These are phyloP conservation scores for Fragum sueziense DNA, from an alignment of 2,888 invertebrate genomes.

Conservation along the genomic window DNA sequence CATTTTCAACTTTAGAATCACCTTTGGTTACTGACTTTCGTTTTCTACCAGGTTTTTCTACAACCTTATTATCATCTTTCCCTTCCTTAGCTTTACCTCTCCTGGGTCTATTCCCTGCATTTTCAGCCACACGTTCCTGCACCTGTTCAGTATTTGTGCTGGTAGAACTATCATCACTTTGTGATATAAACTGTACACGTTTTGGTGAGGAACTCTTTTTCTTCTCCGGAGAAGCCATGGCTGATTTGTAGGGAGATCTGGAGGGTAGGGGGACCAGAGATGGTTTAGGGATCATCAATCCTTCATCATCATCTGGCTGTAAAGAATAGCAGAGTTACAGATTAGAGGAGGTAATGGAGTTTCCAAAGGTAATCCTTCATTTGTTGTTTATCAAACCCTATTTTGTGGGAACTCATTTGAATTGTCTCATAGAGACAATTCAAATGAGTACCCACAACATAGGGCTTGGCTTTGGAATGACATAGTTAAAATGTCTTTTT, in stretches of 20 bases:
- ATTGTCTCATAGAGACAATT: not conserved
- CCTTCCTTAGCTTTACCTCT: not conserved
- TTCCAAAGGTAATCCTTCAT: no score
- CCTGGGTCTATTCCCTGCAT: not conserved
- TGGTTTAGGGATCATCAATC: constrained; percentile 9
- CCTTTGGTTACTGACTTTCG: not conserved
- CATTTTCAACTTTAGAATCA: not conserved
- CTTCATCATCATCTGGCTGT: constrained; percentile 25
- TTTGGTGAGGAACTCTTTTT: constrained; percentile 69
- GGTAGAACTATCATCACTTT: constrained; percentile 46
- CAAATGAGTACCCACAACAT: not conserved
- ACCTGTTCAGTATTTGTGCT: not conserved
- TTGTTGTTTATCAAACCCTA: not conserved
- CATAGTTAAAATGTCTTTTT: no score
- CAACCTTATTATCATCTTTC: not conserved
- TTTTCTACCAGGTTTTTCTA: not conserved
- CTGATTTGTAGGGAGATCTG: constrained; percentile 68
- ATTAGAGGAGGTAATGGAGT: not conserved
- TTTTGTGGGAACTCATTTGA: not conserved
- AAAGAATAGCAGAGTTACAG: not conserved
- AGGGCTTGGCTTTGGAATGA: no score
- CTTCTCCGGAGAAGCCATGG: constrained; percentile 62
- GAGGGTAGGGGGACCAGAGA: constrained; percentile 34
- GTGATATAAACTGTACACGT: constrained; percentile 68
- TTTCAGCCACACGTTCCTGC: not conserved